These are phyloP conservation scores for Ophraella communa DNA, from an alignment of 2,888 invertebrate species.

Conservation along the genomic window DNA sequence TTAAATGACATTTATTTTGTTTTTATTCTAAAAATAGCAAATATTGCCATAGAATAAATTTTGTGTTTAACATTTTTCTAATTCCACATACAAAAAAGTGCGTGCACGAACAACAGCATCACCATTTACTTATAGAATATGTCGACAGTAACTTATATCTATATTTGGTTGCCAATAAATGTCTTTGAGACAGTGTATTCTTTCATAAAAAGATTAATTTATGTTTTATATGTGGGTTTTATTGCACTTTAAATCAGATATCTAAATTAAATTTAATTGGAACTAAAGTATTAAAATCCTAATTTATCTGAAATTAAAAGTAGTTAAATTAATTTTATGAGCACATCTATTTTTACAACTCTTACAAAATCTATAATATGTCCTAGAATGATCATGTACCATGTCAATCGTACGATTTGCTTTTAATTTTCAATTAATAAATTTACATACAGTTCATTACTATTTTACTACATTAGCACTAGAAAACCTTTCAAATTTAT, in stretches of 20 bases:
- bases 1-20: no score
- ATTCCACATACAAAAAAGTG: no score
- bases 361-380: background rate
- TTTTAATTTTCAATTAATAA: background rate
- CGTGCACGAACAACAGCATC: background rate
- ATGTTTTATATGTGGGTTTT: conserved; percentile 2
- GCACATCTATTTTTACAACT: conserved; percentile 7
- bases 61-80: no score
- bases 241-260: conserved; percentile 16
- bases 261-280: conserved; percentile 17
- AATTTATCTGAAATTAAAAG: conserved; percentile 19
- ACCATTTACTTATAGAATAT: background rate
- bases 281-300: conserved; percentile 17
- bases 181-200: background rate
- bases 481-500: background rate
- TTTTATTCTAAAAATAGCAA: no score
- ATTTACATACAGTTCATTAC: background rate
- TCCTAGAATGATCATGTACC: background rate
- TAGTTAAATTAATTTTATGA: conserved; percentile 9
- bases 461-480: background rate
- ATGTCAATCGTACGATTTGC: background rate
- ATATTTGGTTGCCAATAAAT: background rate
- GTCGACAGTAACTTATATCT: background rate
- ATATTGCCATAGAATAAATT: no score
- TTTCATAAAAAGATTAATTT: background rate